Evolutionary conservation across 2,888 invertebrate genomes (phyloP).

Genomic region (Eupeodes latifasciatus): DNA sequence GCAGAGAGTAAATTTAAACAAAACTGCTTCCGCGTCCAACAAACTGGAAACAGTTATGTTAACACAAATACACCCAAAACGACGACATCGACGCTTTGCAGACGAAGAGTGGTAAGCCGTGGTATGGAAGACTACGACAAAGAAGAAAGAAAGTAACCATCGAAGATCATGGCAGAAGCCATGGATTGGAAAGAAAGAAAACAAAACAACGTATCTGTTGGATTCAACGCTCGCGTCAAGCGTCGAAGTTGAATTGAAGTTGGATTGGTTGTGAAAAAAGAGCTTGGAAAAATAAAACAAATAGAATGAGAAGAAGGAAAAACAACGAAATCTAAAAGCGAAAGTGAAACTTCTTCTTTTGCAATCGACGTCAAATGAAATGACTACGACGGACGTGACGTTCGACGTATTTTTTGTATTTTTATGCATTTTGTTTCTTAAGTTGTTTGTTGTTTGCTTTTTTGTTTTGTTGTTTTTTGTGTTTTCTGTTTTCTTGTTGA

Average conservation of each 20-base stretch:
- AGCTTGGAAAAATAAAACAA: neutral
- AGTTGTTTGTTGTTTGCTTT: constrained; percentile 40
- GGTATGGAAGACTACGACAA: constrained; percentile 10
- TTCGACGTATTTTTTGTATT: constrained; percentile 77
- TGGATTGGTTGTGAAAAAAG: neutral
- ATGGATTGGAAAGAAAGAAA: neutral
- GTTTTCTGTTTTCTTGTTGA: constrained; percentile 38
- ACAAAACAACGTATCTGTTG: constrained; percentile 33
- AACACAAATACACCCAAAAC: constrained; percentile 25
- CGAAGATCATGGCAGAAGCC: constrained; percentile 62
- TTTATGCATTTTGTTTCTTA: constrained; percentile 24
- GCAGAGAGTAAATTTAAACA: constrained; percentile 29
- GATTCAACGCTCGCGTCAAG: constrained; percentile 27
- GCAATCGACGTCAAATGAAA: constrained; percentile 46
- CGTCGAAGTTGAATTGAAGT: constrained; percentile 29
- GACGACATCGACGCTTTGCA: neutral
- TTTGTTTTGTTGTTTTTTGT: constrained; percentile 43
- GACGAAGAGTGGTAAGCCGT: constrained; percentile 28
- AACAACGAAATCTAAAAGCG: constrained; percentile 79
- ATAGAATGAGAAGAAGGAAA: constrained; percentile 44
- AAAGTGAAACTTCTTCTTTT: constrained; percentile 84
- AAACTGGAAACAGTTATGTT: constrained; percentile 70
- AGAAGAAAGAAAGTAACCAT: constrained; percentile 74
- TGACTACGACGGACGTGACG: constrained; percentile 13
- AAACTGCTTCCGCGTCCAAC: constrained; percentile 72